Evolutionary conservation across 2,797 vertebrate species (phyloP).

Genomic region (Smutsia temminckii): DNA sequence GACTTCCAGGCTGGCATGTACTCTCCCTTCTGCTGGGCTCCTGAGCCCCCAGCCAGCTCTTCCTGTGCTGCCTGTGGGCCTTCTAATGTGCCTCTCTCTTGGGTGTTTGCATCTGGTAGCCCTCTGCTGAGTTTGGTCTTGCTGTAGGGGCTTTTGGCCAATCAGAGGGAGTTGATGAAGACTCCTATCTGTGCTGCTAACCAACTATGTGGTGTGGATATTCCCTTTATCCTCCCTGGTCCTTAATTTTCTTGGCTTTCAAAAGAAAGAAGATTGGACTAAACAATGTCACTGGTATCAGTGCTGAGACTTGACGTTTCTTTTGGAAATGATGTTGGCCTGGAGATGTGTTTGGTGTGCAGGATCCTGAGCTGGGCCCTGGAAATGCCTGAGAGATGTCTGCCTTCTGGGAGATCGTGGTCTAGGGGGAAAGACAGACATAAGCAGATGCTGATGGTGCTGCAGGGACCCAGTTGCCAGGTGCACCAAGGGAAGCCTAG

Average conservation of each 20-base stretch:
- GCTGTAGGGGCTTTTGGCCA: background rate
- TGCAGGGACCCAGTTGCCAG: background rate
- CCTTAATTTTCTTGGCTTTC: background rate
- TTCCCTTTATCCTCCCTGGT: background rate
- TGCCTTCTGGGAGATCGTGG: background rate
- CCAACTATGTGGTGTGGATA: background rate
- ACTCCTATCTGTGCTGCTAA: background rate
- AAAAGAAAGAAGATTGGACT: background rate
- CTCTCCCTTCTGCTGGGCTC: background rate
- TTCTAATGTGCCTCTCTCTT: background rate
- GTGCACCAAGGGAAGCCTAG: background rate
- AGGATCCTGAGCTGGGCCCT: background rate
- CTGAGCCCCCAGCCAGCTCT: background rate
- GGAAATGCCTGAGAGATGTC: background rate
- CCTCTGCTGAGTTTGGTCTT: background rate
- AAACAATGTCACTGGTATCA: background rate
- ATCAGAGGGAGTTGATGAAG: background rate
- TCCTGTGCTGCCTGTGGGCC: background rate
- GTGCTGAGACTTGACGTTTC: background rate
- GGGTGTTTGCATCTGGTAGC: background rate
- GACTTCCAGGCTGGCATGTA: background rate
- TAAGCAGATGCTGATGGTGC: background rate
- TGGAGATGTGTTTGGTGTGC: background rate
- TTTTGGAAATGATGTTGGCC: background rate
- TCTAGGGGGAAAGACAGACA: background rate